These are phyloP conservation scores for Gadus macrocephalus DNA, from an alignment of 2,113 vertebrate species.

Conservation along the genomic window DNA sequence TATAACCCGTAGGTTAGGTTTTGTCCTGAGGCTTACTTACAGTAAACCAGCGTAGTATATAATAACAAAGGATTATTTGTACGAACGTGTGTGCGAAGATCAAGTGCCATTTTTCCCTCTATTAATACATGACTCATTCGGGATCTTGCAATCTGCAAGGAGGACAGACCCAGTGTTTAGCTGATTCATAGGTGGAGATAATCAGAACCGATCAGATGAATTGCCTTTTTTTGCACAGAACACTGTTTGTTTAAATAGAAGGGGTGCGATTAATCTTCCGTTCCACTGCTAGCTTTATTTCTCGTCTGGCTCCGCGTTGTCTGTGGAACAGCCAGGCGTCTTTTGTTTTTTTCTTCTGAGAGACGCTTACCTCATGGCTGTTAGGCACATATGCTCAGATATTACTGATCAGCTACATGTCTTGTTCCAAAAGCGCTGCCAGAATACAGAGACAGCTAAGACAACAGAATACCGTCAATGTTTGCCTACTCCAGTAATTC, in stretches of 20 bases:
- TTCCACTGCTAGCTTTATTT: conserved; percentile 61
- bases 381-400: conserved; percentile 50
- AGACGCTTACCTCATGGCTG: conserved; percentile 62
- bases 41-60: too few species aligned
- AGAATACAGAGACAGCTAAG: conserved; percentile 40
- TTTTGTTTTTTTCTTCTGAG: background rate
- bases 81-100: conserved; percentile 35
- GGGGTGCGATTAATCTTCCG: conserved; percentile 68
- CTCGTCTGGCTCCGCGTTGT: conserved; percentile 62
- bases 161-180: conserved; percentile 48
- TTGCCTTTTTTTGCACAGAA: conserved; percentile 59
- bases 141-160: conserved; percentile 47
- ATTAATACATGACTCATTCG: conserved; percentile 69
- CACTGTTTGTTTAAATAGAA: conserved; percentile 69
- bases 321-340: conserved; percentile 57
- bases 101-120: conserved; percentile 56
- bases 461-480: background rate
- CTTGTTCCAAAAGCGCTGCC: conserved; percentile 24
- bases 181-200: conserved; percentile 61
- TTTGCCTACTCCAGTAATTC: background rate
- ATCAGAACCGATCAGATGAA: conserved; percentile 64
- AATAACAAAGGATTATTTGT: background rate
- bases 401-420: conserved; percentile 47
- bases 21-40: too few species aligned
- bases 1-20: too few species aligned